A percentile compares a stretch with the other conserved stretches of the same genome.
Evolutionary conservation across 2,113 vertebrate species (phyloP).

Genomic region (Cinclus mexicanus): DNA sequence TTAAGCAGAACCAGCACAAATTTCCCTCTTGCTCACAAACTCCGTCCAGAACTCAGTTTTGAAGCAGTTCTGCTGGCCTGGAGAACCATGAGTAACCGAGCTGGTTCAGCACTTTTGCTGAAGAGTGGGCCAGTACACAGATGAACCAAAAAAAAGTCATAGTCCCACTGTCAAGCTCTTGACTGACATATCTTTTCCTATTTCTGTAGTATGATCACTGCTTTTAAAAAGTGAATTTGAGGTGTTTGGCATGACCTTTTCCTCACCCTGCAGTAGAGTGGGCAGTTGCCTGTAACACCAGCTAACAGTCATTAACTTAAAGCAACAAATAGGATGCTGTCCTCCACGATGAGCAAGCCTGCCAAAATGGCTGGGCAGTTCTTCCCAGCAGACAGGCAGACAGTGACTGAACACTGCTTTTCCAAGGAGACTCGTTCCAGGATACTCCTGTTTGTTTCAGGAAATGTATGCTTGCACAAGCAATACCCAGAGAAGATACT

Average conservation of each 20-base stretch:
- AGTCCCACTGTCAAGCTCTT: not conserved
- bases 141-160: not conserved
- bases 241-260: not conserved
- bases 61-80: not conserved
- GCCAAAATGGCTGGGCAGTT: not conserved
- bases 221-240: not conserved
- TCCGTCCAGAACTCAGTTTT: not conserved
- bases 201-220: not conserved
- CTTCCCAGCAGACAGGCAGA: not conserved
- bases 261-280: not conserved
- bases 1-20: rapidly evolving
- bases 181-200: not conserved
- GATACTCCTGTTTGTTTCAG: not conserved
- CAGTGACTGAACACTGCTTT: not conserved
- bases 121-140: not conserved
- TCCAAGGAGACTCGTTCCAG: not conserved
- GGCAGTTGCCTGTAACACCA: not conserved
- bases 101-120: not conserved
- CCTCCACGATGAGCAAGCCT: not conserved
- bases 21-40: not conserved
- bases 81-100: not conserved
- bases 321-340: not conserved
- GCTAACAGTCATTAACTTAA: not conserved
- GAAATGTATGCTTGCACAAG: not conserved
- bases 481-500: not conserved